Evolutionary conservation across 2,113 vertebrate species (phyloP).

Genomic region (Zootoca vivipara): DNA sequence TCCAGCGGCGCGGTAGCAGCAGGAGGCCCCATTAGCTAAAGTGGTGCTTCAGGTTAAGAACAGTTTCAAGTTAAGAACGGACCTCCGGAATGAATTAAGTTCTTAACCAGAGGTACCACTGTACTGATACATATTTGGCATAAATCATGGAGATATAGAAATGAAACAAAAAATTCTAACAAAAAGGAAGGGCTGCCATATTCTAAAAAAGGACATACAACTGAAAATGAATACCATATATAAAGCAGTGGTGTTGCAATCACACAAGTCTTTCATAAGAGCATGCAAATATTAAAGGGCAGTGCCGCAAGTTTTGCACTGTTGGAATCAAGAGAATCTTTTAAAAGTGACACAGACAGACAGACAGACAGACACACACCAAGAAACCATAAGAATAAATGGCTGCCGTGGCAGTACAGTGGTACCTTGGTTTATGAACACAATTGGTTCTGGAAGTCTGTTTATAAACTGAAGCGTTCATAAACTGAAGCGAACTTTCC

Average conservation of each 20-base stretch:
- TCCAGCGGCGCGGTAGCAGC: too few species aligned
- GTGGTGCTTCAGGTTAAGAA: too few species aligned
- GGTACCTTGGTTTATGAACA: too few species aligned
- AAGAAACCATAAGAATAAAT: conserved; percentile 42
- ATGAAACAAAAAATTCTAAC: neutral
- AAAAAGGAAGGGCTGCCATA: conserved; percentile 2
- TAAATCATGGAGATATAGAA: conserved; percentile 15
- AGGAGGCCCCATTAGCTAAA: too few species aligned
- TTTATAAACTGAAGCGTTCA: too few species aligned
- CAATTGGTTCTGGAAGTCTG: too few species aligned
- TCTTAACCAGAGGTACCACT: too few species aligned
- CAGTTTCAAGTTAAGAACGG: too few species aligned
- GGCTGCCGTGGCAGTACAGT: conserved; percentile 33
- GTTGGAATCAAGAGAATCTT: conserved; percentile 44
- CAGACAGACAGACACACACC: neutral
- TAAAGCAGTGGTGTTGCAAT: neutral
- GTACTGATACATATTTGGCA: neutral
- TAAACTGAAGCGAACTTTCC: too few species aligned
- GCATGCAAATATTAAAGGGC: neutral
- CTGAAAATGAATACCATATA: conserved; percentile 25
- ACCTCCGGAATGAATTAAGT: too few species aligned
- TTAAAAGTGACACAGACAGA: conserved; percentile 40
- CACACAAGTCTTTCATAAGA: conserved; percentile 6
- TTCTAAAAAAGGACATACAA: conserved; percentile 9
- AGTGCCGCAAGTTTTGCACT: neutral